Evolutionary conservation across 1,140 invertebrate genomes (phyloP).

Genomic region (Drosophila navojoa): DNA sequence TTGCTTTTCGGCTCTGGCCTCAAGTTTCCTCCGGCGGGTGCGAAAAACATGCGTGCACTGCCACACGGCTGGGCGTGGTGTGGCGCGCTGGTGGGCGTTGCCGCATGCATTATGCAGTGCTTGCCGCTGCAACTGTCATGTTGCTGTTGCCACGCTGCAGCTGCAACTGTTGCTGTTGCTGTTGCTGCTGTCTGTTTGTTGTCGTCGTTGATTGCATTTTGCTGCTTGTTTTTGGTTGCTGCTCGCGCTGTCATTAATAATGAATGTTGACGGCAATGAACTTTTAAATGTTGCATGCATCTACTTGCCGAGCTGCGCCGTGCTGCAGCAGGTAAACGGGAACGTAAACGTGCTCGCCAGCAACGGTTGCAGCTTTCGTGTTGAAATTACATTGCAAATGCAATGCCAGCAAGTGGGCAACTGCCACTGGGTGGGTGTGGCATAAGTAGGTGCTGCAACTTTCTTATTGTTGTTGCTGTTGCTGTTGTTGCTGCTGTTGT

Average conservation of each 20-base stretch:
- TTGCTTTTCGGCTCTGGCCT: constrained; percentile 47
- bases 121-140: constrained; percentile 49
- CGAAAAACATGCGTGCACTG: constrained; percentile 38
- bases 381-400: constrained; percentile 80
- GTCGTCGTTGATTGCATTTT: constrained; percentile 78
- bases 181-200: constrained; percentile 58
- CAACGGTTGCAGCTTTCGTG: constrained; percentile 78
- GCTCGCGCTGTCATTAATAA: constrained; percentile 83
- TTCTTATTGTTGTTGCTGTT: constrained; percentile 40
- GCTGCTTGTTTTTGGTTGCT: constrained; percentile 77
- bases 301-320: constrained; percentile 52
- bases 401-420: constrained; percentile 19
- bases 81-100: constrained; percentile 22
- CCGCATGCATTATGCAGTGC: constrained; percentile 66
- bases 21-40: constrained; percentile 23
- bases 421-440: constrained; percentile 4
- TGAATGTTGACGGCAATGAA: constrained; percentile 84
- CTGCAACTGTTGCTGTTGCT: constrained; percentile 28
- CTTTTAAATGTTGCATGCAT: constrained; percentile 84
- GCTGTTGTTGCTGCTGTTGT: constrained; percentile 31
- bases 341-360: constrained; percentile 72
- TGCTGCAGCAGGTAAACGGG: constrained; percentile 45
- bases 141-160: constrained; percentile 1
- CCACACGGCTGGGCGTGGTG: constrained; percentile 9
- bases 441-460: constrained; percentile 49